These are phyloP conservation scores for Drosophila kuntzei DNA, from an alignment of 2,888 invertebrate genomes.

Conservation along the genomic window DNA sequence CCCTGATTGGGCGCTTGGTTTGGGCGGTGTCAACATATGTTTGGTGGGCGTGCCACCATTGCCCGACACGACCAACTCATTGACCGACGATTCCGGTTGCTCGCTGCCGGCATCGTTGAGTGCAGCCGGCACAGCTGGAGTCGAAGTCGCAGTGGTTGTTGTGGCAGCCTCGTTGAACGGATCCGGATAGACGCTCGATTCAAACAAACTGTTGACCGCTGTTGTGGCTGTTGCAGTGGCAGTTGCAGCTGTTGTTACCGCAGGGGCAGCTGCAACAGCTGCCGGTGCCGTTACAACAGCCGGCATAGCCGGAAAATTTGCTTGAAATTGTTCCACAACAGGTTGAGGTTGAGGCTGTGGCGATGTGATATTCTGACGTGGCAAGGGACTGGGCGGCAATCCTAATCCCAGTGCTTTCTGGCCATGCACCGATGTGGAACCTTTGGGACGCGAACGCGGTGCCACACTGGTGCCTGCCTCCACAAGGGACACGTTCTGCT, in stretches of 20 bases:
- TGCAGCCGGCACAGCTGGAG: slow-evolving; percentile 25
- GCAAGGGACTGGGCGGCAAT: slow-evolving; percentile 87
- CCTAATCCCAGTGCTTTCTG: slow-evolving; percentile 86
- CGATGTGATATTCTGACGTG: slow-evolving; percentile 84
- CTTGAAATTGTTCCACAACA: slow-evolving; percentile 85
- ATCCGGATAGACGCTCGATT: slow-evolving; percentile 89
- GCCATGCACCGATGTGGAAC: slow-evolving; percentile 84
- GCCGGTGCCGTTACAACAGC: slow-evolving; percentile 37
- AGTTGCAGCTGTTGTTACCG: slow-evolving; percentile 85
- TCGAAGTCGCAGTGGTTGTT: slow-evolving; percentile 33
- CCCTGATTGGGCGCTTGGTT: slow-evolving; percentile 48
- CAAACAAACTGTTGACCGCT: slow-evolving; percentile 88
- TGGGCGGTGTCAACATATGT: slow-evolving; percentile 82
- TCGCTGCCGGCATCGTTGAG: slow-evolving; percentile 35
- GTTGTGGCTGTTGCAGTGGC: slow-evolving; percentile 37
- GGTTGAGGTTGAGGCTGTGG: slow-evolving; percentile 84
- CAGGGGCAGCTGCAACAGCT: slow-evolving; percentile 31
- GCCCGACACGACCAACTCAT: slow-evolving; percentile 34
- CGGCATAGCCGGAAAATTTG: slow-evolving; percentile 84
- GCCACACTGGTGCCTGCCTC: slow-evolving; percentile 92
- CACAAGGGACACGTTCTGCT: slow-evolving; percentile 86
- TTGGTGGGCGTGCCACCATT: slow-evolving; percentile 78
- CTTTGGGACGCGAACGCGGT: slow-evolving; percentile 93
- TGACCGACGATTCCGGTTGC: slow-evolving; percentile 30
- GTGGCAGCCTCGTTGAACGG: slow-evolving; percentile 88